A percentile compares a stretch with the other conserved stretches of the same genome.
phyloP scores from a whole-genome alignment of 2,888 invertebrate species.

The Euplagia quadripunctaria region DNA sequence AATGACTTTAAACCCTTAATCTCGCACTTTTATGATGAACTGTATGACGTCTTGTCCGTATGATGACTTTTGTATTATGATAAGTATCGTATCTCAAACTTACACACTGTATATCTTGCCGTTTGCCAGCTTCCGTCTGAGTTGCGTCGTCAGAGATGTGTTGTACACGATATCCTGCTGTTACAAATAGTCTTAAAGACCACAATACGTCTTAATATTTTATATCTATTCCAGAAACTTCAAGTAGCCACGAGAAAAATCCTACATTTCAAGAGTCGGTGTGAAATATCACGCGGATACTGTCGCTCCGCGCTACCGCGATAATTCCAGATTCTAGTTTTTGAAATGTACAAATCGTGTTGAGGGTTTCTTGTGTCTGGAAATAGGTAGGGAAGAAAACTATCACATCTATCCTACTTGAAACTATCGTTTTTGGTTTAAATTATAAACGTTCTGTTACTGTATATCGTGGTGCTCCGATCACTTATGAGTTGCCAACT shows the following conservation, averaged over 20 bases:
- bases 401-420: not conserved
- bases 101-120: not conserved
- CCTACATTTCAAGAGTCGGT: slow-evolving; percentile 13
- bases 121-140: not conserved
- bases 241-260: slow-evolving; percentile 16
- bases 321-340: slow-evolving; percentile 17
- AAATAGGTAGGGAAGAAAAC: not conserved
- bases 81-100: too few species aligned
- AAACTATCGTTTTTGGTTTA: too few species aligned
- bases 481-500: too few species aligned
- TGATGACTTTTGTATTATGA: too few species aligned
- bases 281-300: slow-evolving; percentile 12
- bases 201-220: slow-evolving; percentile 12
- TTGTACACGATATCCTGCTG: not conserved
- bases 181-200: slow-evolving; percentile 3
- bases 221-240: slow-evolving; percentile 7
- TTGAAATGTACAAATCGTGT: slow-evolving; percentile 22
- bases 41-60: too few species aligned
- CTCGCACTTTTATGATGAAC: too few species aligned
- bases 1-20: too few species aligned
- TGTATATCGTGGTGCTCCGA: too few species aligned
- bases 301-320: slow-evolving; percentile 4
- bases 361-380: slow-evolving; percentile 7
- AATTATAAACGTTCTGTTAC: too few species aligned
- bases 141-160: not conserved